Evolutionary conservation across 2,797 vertebrate species (phyloP), one percentile per base, ranked within the genome.

Genomic region (Chanos chanos): DNA sequence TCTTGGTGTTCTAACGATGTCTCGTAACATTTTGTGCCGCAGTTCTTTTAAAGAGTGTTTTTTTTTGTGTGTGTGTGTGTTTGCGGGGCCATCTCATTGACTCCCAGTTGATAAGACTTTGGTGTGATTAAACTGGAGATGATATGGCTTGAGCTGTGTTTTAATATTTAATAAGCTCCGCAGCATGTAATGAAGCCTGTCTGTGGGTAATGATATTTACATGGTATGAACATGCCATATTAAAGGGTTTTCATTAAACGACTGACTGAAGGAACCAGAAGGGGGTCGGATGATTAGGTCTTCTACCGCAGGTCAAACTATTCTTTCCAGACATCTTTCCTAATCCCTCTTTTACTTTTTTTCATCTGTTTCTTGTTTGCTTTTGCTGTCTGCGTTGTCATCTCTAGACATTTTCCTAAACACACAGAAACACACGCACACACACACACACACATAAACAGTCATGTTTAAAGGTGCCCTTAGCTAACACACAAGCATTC

Each of bases 161-260:
- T 76, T 53, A 74, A 43, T 50, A 66, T 72, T 68, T 75, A 73
- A 81, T 74, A 70, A 69, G 64, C 13, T 58, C 18, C 49, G 9
- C 51, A 41, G 36, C 51, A 19, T 56, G 28, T 70, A 53, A 66
- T 69, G 50, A 49, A 45, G 53, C 63, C 66, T 68, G 47, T 34
- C 44, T 22, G 60, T 74, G 57, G 55, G 50, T 76, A 77, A 68
- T 77, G 60, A 60, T 69, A 71, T 70, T 74, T 77, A 63, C 59
- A 50, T 55, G 68, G 28, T 66, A 73, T 63, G 62, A 60, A 37
- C 61, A 62, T 70, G 66, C 52, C 55, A 79, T 63, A 77, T 61
- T 61, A 80, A 67, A 60, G 54, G 55, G 13, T 19, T 56, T 68
- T 73, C n/a, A 68, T 75, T 73, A 71, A 81, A 70, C 74, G 39